Conservation (phyloP, 2,888 invertebrate genomes). For the Trypoxylon attenuatum region DNA sequence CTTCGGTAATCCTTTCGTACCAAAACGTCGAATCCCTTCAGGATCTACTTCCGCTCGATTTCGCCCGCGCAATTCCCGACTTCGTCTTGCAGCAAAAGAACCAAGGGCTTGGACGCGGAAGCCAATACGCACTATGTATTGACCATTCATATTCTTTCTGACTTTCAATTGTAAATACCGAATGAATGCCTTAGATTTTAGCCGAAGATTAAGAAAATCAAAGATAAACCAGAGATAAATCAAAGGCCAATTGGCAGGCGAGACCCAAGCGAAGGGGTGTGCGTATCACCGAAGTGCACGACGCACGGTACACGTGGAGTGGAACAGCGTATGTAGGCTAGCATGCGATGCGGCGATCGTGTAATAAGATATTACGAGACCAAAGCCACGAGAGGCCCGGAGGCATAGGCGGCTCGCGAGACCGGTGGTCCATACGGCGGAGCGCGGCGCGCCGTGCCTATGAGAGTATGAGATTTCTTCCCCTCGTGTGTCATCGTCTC, state of each 20-base stretch:
- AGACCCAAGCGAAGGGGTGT: background rate
- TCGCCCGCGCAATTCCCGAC: background rate
- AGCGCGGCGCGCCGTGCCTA: slow-evolving; percentile 30
- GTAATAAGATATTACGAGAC: slow-evolving; percentile 65
- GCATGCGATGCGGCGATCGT: slow-evolving; percentile 57
- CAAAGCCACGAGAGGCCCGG: slow-evolving; percentile 58
- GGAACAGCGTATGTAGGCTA: slow-evolving; percentile 11
- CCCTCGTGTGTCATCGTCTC: slow-evolving; percentile 42
- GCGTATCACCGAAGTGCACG: slow-evolving; percentile 2
- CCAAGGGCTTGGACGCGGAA: no score
- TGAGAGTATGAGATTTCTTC: slow-evolving; percentile 46
- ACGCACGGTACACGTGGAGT: background rate
- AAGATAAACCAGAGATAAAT: no score
- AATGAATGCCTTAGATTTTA: no score
- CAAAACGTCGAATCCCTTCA: background rate
- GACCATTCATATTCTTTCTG: no score
- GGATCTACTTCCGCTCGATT: background rate
- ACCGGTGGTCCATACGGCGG: slow-evolving; percentile 57
- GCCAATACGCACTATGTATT: no score
- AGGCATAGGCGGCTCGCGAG: slow-evolving; percentile 50
- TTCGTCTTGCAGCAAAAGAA: no score
- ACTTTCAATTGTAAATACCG: no score
- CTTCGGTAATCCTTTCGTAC: background rate
- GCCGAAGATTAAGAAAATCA: no score
- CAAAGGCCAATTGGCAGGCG: no score